A percentile compares a stretch with the other conserved stretches of the same genome.
These are phyloP conservation scores for Pyrrhura leucotis DNA, from an alignment of 2,797 vertebrate genomes.

Conservation along the genomic window DNA sequence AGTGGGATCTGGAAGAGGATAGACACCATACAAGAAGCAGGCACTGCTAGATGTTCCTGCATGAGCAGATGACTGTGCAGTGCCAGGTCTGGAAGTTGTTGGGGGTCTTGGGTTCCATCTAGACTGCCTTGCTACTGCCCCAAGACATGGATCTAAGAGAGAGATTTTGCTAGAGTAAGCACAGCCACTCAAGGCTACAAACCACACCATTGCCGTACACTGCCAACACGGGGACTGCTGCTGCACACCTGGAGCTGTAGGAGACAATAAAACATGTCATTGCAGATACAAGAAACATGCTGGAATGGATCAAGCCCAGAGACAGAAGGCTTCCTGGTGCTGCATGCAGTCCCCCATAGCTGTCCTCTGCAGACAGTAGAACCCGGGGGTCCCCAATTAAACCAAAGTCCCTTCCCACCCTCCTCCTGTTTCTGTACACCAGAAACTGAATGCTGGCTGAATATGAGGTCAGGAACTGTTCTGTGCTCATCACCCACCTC, in stretches of 20 bases:
- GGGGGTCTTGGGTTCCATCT: slow-evolving; percentile 42
- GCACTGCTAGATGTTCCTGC: neutral
- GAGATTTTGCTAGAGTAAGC: neutral
- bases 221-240: neutral
- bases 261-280: neutral
- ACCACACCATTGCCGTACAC: neutral
- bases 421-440: neutral
- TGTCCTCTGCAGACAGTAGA: neutral
- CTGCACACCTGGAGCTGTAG: neutral
- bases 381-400: neutral
- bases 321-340: neutral
- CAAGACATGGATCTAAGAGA: neutral
- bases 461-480: neutral
- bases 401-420: neutral
- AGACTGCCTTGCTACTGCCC: slow-evolving; percentile 17
- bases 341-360: neutral
- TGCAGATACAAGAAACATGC: neutral
- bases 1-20: slow-evolving; percentile 50
- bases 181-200: neutral
- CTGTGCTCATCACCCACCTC: neutral
- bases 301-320: neutral
- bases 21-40: slow-evolving; percentile 25
- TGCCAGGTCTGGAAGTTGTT: slow-evolving; percentile 17
- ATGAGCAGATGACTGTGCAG: neutral
- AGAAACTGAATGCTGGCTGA: neutral